Evolutionary conservation across 2,888 invertebrate genomes (phyloP).

Genomic region (Lysandra bellargus): DNA sequence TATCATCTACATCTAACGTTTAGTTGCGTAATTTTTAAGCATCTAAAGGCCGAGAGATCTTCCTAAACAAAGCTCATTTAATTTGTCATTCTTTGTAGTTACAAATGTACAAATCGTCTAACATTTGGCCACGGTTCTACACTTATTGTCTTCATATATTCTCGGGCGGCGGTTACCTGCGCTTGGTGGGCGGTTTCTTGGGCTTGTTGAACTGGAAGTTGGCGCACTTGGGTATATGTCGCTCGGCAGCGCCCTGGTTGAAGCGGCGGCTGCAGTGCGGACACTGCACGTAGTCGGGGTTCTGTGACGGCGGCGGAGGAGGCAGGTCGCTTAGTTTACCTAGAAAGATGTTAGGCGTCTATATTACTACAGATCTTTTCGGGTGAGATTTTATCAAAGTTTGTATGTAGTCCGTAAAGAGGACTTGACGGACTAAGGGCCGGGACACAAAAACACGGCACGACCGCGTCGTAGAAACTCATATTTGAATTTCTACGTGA

Average conservation of each 20-base stretch:
- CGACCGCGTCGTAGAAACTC: too few relatives aligned
- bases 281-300: slow-evolving; percentile 94
- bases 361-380: too few relatives aligned
- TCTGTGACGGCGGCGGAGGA: slow-evolving; percentile 93
- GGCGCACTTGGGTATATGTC: slow-evolving; percentile 96
- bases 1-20: neutral
- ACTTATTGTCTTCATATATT: slow-evolving; percentile 4
- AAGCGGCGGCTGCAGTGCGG: slow-evolving; percentile 93
- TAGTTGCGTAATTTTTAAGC: neutral
- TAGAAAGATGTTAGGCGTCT: slow-evolving; percentile 40
- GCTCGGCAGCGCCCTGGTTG: slow-evolving; percentile 90
- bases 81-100: slow-evolving; percentile 26
- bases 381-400: too few relatives aligned
- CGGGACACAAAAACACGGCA: too few relatives aligned
- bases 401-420: too few relatives aligned
- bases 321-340: slow-evolving; percentile 91
- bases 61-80: neutral
- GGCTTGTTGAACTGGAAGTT: slow-evolving; percentile 90
- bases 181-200: slow-evolving; percentile 61
- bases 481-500: too few relatives aligned
- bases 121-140: slow-evolving; percentile 32
- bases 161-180: slow-evolving; percentile 55
- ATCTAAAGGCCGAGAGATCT: neutral
- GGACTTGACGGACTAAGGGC: too few relatives aligned
- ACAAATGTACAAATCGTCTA: slow-evolving; percentile 29